A percentile compares a stretch with the other conserved stretches of the same genome.
Conservation (phyloP, 1,140 invertebrate species). For the Eufriesea mexicana region DNA sequence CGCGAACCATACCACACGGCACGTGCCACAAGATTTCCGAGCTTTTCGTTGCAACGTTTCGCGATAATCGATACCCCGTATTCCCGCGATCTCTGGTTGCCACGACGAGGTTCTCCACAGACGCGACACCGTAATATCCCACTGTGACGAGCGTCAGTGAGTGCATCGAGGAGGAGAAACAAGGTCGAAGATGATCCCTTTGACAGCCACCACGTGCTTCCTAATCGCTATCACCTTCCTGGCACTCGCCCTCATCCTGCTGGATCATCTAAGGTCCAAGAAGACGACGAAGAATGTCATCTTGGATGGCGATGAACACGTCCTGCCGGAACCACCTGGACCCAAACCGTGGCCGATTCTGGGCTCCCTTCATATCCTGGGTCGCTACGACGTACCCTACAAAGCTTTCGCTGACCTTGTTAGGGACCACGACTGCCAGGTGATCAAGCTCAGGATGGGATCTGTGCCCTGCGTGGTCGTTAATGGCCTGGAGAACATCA, state of each 20-base stretch:
- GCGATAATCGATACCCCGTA: neutral
- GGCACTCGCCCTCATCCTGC: slow-evolving; percentile 65
- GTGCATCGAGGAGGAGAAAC: neutral
- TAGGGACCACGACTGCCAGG: slow-evolving; percentile 82
- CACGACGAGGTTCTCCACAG: neutral
- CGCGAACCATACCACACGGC: neutral
- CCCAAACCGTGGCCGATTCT: slow-evolving; percentile 85
- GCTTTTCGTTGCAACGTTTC: too few species aligned
- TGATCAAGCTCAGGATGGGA: slow-evolving; percentile 85
- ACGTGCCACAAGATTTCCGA: neutral
- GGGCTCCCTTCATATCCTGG: slow-evolving; percentile 85
- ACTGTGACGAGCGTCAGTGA: neutral
- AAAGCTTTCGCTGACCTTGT: slow-evolving; percentile 85
- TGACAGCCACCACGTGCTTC: slow-evolving; percentile 72
- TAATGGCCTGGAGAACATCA: slow-evolving; percentile 85
- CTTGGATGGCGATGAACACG: slow-evolving; percentile 44
- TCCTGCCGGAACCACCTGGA: slow-evolving; percentile 81
- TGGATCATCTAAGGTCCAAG: slow-evolving; percentile 66
- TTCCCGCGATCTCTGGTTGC: slow-evolving; percentile 4
- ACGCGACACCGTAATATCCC: neutral
- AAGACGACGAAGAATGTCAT: slow-evolving; percentile 48
- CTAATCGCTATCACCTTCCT: slow-evolving; percentile 65
- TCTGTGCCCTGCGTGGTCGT: slow-evolving; percentile 85
- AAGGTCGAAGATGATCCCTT: slow-evolving; percentile 51
- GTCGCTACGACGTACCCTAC: slow-evolving; percentile 85